Base-by-base conservation (phyloP, 2,797 vertebrate species). In the Ctenopoma multispine region DNA sequence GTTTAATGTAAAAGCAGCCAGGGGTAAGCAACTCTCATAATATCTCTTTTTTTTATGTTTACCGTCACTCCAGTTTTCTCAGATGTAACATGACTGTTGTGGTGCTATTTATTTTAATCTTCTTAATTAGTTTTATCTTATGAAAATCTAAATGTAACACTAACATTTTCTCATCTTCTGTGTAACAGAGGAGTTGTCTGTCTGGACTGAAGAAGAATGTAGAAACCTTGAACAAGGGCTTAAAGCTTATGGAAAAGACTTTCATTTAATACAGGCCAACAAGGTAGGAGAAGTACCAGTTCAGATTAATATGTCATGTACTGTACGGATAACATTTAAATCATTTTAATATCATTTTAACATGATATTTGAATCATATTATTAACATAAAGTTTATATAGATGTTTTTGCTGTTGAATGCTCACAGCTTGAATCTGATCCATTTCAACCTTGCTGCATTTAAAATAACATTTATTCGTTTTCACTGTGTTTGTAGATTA, bases 151-250 rank as follows among this genome's bases (percentile, higher is more conserved):
- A 44, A 31, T 57, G 34, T 17, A 27, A 31, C 13, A 59, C 44
- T 73, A 82, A 87, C 34, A 40, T 31, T 31, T 31, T 53, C 1
- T n/a, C 13, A 12, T 63, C 23, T 7, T 74, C 23, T 82, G 27
- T 64, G 88, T 78, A 74, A 29, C 88, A 99, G 98, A 99, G 91
- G 97, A 99, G 69, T 92, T 99, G 9, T 97, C 96, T 60, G 94
- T 97, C 54, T 99, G 97, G 98, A 98, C 96, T 44, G 97, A 99
- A 75, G 98, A 99, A 85, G 97, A 99, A 84, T 97, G 96, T 91
- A 95, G 96, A 92, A 96, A 97, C 87, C 99, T 99, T 93, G 97
- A 99, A 70, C 96, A 97, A 94, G 97, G 96, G 50, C 91, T 98
- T 68, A 97, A 98, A 90, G 95, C 95, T 61, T 99, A 98, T 87